Base-by-base conservation (phyloP, 2,113 vertebrate genomes). In the Elaphurus davidianus region DNA sequence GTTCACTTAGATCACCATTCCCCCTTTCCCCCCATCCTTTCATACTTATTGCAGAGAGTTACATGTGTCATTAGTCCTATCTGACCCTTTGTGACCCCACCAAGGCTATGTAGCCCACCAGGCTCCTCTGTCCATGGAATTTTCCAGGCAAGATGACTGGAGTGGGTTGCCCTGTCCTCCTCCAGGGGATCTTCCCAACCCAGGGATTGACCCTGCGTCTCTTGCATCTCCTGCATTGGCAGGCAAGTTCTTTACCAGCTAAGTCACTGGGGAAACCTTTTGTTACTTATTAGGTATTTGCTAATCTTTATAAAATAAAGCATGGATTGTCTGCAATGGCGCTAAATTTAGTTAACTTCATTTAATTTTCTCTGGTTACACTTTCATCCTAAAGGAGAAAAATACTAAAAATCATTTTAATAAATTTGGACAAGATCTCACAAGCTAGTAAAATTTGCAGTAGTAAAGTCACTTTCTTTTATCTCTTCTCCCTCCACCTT, bases 291-390 rank as follows among this genome's bases (percentile, higher is more conserved):
- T 40, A 93, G 3, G 12, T 71, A 45, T 81, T 94, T 96, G 40
- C 28, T 86, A 1, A 54, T 86, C 25, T 93, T 78, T 59, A 81
- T 40, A 71, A 59, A 55, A 43, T 79, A 91, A 76, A 40, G 16
- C 33, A 62, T 55, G 45, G 52, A 59, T 81, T 45, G 4, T 92
- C 71, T 87, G 21, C 50, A 94, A 0, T 87, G 28, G 43, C 52
- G 12, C 55, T 78, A 91, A 74, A 45, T 87, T 90, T 89, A 86
- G 27, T 92, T 95, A 74, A 84, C 45, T 87, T 95, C 33, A 83
- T 94, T 96, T 90, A n/a, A 23, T 43, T 79, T 97, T 83, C 64
- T 94, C 43, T 92, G 50, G 5, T 93, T 97, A 90, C 57, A 43
- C 25, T 40, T 91, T 94, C 16, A 62, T 92, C 90, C 40, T 92